phyloP scores from a whole-genome alignment of 2,113 vertebrate species.

The Solea senegalensis region DNA sequence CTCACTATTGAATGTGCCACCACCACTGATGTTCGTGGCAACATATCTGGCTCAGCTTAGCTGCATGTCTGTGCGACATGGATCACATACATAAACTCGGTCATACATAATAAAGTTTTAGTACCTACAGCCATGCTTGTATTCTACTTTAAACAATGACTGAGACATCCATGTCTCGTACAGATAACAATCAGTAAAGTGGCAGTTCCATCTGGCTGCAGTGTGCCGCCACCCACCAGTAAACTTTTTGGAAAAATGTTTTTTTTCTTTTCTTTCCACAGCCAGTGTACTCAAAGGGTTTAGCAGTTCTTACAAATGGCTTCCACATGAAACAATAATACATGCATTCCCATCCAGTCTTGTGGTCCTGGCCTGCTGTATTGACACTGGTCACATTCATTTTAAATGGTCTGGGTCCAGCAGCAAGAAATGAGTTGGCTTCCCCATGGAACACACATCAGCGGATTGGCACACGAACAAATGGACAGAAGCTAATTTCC shows the following conservation, averaged over 20 bases:
- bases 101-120: constrained; percentile 28
- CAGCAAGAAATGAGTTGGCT: constrained; percentile 48
- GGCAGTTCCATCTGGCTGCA: not conserved
- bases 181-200: not conserved
- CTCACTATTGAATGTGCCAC: constrained; percentile 72
- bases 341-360: constrained; percentile 17
- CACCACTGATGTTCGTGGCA: constrained; percentile 74
- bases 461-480: constrained; percentile 62
- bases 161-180: not conserved
- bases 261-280: not conserved
- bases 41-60: constrained; percentile 73
- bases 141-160: not conserved
- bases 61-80: constrained; percentile 46
- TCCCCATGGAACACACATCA: constrained; percentile 47
- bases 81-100: constrained; percentile 1
- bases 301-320: not conserved
- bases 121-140: constrained; percentile 11
- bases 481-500: constrained; percentile 58
- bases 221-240: not conserved
- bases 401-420: constrained; percentile 52
- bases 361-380: constrained; percentile 13
- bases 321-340: constrained; percentile 12
- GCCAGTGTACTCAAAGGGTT: not conserved
- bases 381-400: constrained; percentile 54
- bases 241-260: not conserved